These are phyloP conservation scores for Microcebus ravelobensis DNA, from an alignment of 2,113 vertebrate species.

Conservation along the genomic window DNA sequence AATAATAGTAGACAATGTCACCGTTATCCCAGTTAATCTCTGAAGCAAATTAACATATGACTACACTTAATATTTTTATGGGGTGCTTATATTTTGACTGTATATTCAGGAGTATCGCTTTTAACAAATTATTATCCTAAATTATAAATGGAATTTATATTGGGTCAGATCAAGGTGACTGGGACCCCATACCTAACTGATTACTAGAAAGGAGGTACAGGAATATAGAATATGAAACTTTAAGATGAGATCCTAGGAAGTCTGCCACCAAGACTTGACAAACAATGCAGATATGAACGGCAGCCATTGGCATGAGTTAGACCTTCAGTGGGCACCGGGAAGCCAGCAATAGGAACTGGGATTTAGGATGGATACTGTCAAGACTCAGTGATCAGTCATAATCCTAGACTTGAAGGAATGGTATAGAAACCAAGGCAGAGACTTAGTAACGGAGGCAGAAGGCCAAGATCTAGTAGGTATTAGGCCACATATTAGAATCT, in stretches of 20 bases:
- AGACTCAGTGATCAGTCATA: neutral
- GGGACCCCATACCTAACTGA: neutral
- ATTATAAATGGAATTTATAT: neutral
- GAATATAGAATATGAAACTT: neutral
- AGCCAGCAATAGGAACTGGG: neutral
- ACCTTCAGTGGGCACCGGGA: neutral
- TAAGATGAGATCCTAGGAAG: neutral
- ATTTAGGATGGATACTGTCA: neutral
- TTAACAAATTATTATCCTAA: neutral
- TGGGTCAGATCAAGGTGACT: neutral
- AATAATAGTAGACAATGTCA: neutral
- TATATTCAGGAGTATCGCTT: neutral
- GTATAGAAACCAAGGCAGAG: neutral
- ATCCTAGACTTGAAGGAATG: neutral
- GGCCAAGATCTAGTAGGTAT: neutral
- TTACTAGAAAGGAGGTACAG: neutral
- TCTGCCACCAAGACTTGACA: neutral
- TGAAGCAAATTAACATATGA: conserved; percentile 26
- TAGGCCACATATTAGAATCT: neutral
- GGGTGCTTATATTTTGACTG: conserved; percentile 37
- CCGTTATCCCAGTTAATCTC: neutral
- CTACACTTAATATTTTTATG: conserved; percentile 8
- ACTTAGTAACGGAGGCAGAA: neutral
- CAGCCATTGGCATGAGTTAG: neutral
- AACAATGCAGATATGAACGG: neutral